Base-by-base conservation (phyloP, 2,797 vertebrate species). In the Acomys russatus region DNA sequence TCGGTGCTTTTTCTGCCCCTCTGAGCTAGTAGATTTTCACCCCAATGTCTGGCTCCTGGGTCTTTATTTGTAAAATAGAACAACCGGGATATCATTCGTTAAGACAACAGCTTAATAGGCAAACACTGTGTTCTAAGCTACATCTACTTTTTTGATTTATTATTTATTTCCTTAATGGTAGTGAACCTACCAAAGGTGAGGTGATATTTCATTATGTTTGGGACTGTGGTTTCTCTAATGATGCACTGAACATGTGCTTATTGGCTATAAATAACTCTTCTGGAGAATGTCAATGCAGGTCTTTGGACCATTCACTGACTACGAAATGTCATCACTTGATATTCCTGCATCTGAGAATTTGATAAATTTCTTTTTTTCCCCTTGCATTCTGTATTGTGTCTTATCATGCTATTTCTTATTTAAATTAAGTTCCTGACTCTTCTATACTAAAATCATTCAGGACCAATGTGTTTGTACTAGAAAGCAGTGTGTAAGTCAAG, bases 281-380 rank as follows among this genome's bases (percentile, higher is more conserved):
- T 30, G 59, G 38, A 90, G 76, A 90, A 44, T 68, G 25, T 35
- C 51, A 59, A 51, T 35, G 73, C 18, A 38, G 38, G 14, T 93
- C 49, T 30, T 59, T 78, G 87, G 70, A 77, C 44, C 63, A 76
- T n/a, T 38, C 23, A 61, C n/a, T 76, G 8, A 80, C 80, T 74
- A 63, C 54, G 79, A 91, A 64, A 44, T 28, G 18, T 44, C 59
- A 79, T 61, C 56, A 44, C 28, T 90, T 25, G 73, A 56, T 49
- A 68, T 68, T 68, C 14, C 71, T 76, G 44, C 38, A 79, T 61
- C 63, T 84, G 90, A 93, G 63, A 88, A 78, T 90, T 25, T 80
- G 87, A 88, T 66, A 78, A 87, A 35, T 6, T 6, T 9, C 86
- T 73, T 51, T 64, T 70, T 95, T 87, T 87, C 35, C 51, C 25